A percentile compares a stretch with the other conserved stretches of the same genome.
Evolutionary conservation across 1,140 invertebrate species (phyloP).

Genomic region (Neuroterus valhalla): DNA sequence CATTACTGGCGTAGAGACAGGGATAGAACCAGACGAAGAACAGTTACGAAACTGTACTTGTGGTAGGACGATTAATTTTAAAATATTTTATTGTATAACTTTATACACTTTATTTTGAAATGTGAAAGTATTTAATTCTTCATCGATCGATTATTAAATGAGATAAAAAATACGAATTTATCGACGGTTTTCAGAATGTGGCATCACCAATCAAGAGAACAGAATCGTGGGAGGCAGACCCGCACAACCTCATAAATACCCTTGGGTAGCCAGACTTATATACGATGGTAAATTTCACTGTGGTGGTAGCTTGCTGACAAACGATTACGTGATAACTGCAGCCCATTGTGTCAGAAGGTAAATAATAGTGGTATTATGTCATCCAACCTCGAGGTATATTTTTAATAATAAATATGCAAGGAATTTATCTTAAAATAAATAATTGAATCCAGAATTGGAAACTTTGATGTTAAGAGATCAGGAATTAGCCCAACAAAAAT

Average conservation of each 20-base stretch:
- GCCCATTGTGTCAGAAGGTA: conserved; percentile 82
- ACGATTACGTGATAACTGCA: conserved; percentile 81
- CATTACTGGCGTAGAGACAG: conserved; percentile 53
- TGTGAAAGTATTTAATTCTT: conserved; percentile 22
- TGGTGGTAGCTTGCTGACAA: conserved; percentile 88
- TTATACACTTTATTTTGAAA: too few species aligned
- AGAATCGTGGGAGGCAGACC: conserved; percentile 85
- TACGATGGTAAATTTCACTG: conserved; percentile 93
- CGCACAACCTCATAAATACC: conserved; percentile 87
- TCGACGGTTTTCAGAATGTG: conserved; percentile 78
- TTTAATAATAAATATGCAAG: neutral
- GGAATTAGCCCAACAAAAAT: too few species aligned
- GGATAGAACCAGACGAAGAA: conserved; percentile 72
- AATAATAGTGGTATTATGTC: conserved; percentile 16
- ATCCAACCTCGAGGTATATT: neutral
- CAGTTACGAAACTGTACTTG: conserved; percentile 78
- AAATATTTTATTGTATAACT: conserved; percentile 34
- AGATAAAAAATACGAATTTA: conserved; percentile 1
- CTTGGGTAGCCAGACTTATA: conserved; percentile 88
- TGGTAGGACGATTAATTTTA: conserved; percentile 71
- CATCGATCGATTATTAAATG: conserved; percentile 14
- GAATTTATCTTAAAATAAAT: too few species aligned
- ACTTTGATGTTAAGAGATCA: too few species aligned
- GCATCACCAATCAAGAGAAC: conserved; percentile 82
- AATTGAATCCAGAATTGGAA: too few species aligned